Base-by-base conservation (phyloP, 2,888 invertebrate species). In the Diplazon laetatorius region DNA sequence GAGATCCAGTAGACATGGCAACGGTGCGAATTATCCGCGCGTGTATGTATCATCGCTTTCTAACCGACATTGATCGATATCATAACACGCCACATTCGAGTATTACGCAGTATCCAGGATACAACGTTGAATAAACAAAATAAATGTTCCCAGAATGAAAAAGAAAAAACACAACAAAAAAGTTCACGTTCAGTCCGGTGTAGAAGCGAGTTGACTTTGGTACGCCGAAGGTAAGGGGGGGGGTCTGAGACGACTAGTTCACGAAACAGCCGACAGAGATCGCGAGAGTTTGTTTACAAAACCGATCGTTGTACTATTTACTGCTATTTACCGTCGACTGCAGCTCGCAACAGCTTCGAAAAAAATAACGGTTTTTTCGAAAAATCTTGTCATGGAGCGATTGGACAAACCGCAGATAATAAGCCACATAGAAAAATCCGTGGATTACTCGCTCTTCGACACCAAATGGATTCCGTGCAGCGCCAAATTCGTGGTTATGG, bases 391-490 rank as follows among this genome's bases (percentile, higher is more conserved):
- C 9, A 92, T 92, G 92, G 92, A 92, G 35, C 84, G 87, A 22
- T 93, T 96, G 91, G 95, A 96, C 80, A 97, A 97, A 84, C 98
- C 98, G 0, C 97, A 97, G 92, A 95, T 98, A 85, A 96, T 98
- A 84, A 94, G 96, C 73, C 97, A 98, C 88, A 93, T 95, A 39
- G 96, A 98, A 87, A 95, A 96, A 89, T 92, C 95, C 20, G 91
- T 98, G 1, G 94, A 96, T 87, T 98, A 96, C 91, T 96, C 97
- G 0, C 91, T 98, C 22, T 98, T 97, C 90, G 98, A 98, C 88
- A 94, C 95, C n/a, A 97, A 97, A 92, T 99, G 98, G 99, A 95
- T 99, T 86, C 98, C 99, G 0, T 95, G 96, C 87, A 97, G 98
- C 2, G 96, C 98, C 0, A 98, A 98, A 91, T 97, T 98, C 91